A percentile compares a stretch with the other conserved stretches of the same genome.
Conservation (phyloP, 1,140 invertebrate species). For the Zeugodacus cucurbitae region DNA sequence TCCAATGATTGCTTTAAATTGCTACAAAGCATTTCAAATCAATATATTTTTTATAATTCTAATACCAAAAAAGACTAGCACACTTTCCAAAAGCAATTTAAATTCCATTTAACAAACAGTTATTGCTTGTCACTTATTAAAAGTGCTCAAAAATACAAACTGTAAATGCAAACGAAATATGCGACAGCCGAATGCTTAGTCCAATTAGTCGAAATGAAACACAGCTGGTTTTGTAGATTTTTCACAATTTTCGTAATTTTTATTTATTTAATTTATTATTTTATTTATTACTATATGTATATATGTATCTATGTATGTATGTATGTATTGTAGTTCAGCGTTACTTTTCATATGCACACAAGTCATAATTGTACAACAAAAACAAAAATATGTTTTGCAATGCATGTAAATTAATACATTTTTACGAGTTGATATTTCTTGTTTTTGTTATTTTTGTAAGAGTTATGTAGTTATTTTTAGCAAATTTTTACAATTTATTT, state of each 20-base stretch:
- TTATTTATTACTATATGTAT: neutral
- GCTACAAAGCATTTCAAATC: no score
- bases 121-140: no score
- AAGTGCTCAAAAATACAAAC: no score
- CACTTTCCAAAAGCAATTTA: no score
- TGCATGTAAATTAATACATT: neutral
- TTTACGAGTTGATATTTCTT: neutral
- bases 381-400: neutral
- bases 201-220: neutral
- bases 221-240: neutral
- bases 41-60: no score
- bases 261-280: neutral
- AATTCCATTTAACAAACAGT: no score
- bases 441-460: neutral
- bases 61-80: no score
- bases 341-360: neutral
- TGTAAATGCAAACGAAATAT: neutral
- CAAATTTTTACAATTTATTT: neutral
- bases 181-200: neutral
- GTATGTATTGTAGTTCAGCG: neutral
- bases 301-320: neutral
- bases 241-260: slow-evolving; percentile 2
- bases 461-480: neutral
- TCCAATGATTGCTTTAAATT: no score
- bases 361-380: neutral